These are phyloP conservation scores for Alloscopus bannaensis DNA, from an alignment of 2,888 invertebrate genomes.

Conservation along the genomic window DNA sequence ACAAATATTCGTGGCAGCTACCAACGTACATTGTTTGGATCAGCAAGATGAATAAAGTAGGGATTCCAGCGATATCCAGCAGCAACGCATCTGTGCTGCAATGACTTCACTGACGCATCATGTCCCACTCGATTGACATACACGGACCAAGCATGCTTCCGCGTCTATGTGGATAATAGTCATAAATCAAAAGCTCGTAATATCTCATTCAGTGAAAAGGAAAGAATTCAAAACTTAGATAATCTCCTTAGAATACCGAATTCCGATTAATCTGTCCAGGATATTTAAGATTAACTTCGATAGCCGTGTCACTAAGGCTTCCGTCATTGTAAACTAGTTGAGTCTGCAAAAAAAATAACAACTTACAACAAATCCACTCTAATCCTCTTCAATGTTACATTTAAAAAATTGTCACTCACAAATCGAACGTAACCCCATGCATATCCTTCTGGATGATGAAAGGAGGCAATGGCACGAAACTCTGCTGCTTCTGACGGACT, in stretches of 20 bases:
- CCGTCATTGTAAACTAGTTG: conserved; percentile 92
- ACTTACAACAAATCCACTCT: neutral
- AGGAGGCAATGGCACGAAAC: conserved; percentile 90
- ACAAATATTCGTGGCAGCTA: neutral
- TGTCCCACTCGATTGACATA: conserved; percentile 91
- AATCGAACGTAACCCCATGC: conserved; percentile 90
- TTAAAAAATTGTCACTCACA: conserved; percentile 77
- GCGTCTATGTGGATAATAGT: conserved; percentile 81
- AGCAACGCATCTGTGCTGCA: conserved; percentile 89
- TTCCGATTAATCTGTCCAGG: conserved; percentile 91
- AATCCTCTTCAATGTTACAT: conserved; percentile 14
- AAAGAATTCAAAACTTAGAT: too few species aligned
- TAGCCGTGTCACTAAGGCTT: conserved; percentile 89
- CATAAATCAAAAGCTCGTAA: conserved; percentile 22
- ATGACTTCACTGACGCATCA: conserved; percentile 89
- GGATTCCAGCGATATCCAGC: conserved; percentile 96
- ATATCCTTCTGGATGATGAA: conserved; percentile 91
- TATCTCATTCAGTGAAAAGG: neutral
- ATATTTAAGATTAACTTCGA: conserved; percentile 92
- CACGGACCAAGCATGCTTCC: conserved; percentile 91
- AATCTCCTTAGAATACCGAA: too few species aligned
- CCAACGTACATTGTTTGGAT: conserved; percentile 87
- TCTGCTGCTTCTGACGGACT: conserved; percentile 91
- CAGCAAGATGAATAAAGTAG: conserved; percentile 90
- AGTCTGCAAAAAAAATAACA: conserved; percentile 78